Base-by-base conservation (phyloP, 2,113 vertebrate genomes). In the Dascyllus trimaculatus region DNA sequence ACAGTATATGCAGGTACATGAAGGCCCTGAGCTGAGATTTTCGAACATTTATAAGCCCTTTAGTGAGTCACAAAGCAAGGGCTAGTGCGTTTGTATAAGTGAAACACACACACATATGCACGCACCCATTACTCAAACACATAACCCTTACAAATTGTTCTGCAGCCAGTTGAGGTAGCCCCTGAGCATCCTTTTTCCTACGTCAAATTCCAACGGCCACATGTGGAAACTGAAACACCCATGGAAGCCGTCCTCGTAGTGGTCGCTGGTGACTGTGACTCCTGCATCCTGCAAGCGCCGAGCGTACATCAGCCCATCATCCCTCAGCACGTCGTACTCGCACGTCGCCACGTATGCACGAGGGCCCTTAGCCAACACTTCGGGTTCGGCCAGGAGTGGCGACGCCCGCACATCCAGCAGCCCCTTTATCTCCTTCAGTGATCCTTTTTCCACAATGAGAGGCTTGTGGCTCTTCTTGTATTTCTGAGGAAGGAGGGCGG, bases 251-350 rank as follows among this genome's bases (percentile, higher is more conserved):
- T 97, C 95, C 22, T 95, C 93, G 0, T 95, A 96, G 91, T 99
- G 95, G 13, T 96, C 96, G 0, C 87, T 92, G 3, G 95, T 96
- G 45, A 99, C 97, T 0, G 93, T 78, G 71, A 99, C 96, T 0
- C 97, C 97, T 0, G 95, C 96, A 0, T 93, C 94, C 93, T 95
- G 93, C 68, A 99, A 58, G 24, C 97, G 96, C 59, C 87, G 92
- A 0, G 90, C 95, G 2, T 99, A 99, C 97, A 99, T 97, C 68
- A 93, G 91, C 7, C 98, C 98, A 0, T 99, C 98, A 0, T 99
- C 98, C 66, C 97, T 93, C 79, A 99, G 82, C 45, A 99, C 95
- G 0, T 99, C 98, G 0, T 96, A 88, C 90, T 99, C 97, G 4
- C 97, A 97, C 0, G 97, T 99, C 74, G 99, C 73, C 65, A 99